phyloP scores from a whole-genome alignment of 2,888 invertebrate species.

The Chrysomela aeneicollis region DNA sequence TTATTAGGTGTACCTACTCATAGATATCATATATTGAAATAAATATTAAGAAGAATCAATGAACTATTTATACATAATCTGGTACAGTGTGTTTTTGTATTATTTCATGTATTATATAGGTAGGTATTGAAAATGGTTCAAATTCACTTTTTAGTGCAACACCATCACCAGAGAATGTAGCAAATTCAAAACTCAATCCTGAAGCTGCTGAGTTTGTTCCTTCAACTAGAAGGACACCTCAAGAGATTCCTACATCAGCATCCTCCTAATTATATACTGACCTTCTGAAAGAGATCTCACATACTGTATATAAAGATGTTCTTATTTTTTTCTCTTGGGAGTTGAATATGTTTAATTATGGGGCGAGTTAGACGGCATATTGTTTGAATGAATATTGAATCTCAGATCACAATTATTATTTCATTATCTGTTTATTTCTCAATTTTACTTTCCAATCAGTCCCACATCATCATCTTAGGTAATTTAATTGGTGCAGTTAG shows the following conservation, averaged over 20 bases:
- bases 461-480: too few relatives aligned
- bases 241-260: slow-evolving; percentile 40
- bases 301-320: slow-evolving; percentile 42
- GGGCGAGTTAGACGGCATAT: slow-evolving; percentile 19
- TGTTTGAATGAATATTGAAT: neutral
- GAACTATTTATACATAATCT: too few relatives aligned
- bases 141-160: slow-evolving; percentile 26
- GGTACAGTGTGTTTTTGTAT: too few relatives aligned
- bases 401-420: neutral
- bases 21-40: neutral
- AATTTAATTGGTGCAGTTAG: too few relatives aligned
- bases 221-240: slow-evolving; percentile 38
- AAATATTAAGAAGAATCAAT: too few relatives aligned
- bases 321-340: slow-evolving; percentile 35
- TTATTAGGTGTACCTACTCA: slow-evolving; percentile 13
- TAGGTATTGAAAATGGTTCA: neutral
- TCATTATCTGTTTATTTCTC: neutral
- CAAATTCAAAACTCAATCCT: slow-evolving; percentile 80
- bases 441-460: neutral
- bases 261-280: slow-evolving; percentile 39
- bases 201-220: slow-evolving; percentile 88
- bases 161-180: slow-evolving; percentile 57
- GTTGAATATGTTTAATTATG: slow-evolving; percentile 28
- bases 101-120: too few relatives aligned
- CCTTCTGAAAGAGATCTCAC: slow-evolving; percentile 37